phyloP scores from a whole-genome alignment of 2,113 vertebrate genomes.

The Herpailurus yagouaroundi region DNA sequence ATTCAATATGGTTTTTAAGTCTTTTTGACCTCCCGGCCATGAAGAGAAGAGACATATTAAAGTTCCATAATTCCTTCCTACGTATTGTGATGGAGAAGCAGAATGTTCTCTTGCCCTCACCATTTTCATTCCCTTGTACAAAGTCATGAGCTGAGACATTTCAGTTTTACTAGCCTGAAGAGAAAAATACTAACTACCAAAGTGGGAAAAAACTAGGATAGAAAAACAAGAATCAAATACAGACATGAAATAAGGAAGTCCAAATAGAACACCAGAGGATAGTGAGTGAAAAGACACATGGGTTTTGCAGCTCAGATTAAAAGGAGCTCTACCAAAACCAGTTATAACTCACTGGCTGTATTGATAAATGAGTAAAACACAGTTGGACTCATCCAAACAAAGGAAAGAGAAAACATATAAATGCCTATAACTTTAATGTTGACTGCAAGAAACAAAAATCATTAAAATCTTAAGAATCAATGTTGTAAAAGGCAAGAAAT shows the following conservation, averaged over 20 bases:
- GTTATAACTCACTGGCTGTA: neutral
- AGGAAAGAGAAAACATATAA: neutral
- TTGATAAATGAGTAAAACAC: neutral
- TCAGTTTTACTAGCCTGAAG: neutral
- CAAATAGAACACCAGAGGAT: neutral
- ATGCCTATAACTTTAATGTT: neutral
- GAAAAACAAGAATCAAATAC: neutral
- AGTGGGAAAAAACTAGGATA: neutral
- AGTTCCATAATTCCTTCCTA: neutral
- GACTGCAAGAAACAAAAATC: neutral
- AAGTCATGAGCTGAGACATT: neutral
- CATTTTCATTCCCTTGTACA: neutral
- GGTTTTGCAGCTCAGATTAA: neutral
- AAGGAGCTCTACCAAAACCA: constrained; percentile 1
- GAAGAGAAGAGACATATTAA: neutral
- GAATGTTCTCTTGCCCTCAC: neutral
- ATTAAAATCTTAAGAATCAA: neutral
- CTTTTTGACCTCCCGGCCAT: neutral
- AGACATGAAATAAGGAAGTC: neutral
- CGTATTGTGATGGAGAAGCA: neutral
- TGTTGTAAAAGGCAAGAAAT: neutral
- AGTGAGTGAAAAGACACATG: neutral
- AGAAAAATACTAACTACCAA: neutral
- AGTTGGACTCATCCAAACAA: neutral
- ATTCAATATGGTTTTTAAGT: neutral